These are phyloP conservation scores for Neelides folsomi DNA, from an alignment of 2,888 invertebrate genomes.

Conservation along the genomic window DNA sequence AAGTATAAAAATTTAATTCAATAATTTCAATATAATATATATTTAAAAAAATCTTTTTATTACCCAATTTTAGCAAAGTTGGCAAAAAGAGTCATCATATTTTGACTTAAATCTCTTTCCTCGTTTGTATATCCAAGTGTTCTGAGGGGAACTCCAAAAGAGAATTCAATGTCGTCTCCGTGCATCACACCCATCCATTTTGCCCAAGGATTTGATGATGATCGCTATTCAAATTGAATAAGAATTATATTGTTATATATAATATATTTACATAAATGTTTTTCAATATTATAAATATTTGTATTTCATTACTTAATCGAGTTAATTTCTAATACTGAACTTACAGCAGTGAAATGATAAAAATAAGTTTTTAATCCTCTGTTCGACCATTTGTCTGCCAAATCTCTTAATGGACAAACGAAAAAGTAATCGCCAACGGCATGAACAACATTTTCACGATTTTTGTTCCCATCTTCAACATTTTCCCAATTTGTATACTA, in stretches of 20 bases:
- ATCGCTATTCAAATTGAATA: constrained; percentile 7
- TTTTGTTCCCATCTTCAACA: constrained; percentile 18
- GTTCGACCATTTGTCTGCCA: constrained; percentile 19
- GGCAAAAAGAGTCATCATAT: constrained; percentile 15
- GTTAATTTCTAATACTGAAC: no score
- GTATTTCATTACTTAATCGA: no score
- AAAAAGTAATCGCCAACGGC: constrained; percentile 18
- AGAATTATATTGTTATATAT: neutral
- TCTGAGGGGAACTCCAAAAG: constrained; percentile 13
- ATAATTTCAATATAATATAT: no score
- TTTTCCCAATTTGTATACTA: constrained; percentile 27
- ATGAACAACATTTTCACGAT: constrained; percentile 10
- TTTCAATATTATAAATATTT: no score
- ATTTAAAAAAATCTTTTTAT: neutral
- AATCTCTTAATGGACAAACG: constrained; percentile 16
- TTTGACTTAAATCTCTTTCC: constrained; percentile 11
- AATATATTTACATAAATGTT: no score
- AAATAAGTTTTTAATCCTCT: constrained; percentile 17
- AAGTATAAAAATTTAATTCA: no score
- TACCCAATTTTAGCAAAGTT: constrained; percentile 21
- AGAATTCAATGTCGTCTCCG: constrained; percentile 18
- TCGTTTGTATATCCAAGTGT: neutral
- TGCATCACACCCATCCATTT: constrained; percentile 26
- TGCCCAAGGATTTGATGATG: constrained; percentile 18
- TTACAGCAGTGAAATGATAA: constrained; percentile 18